Evolutionary conservation across 2,113 vertebrate genomes (phyloP), one percentile per base, ranked within the genome.

Genomic region (Carettochelys insculpta): DNA sequence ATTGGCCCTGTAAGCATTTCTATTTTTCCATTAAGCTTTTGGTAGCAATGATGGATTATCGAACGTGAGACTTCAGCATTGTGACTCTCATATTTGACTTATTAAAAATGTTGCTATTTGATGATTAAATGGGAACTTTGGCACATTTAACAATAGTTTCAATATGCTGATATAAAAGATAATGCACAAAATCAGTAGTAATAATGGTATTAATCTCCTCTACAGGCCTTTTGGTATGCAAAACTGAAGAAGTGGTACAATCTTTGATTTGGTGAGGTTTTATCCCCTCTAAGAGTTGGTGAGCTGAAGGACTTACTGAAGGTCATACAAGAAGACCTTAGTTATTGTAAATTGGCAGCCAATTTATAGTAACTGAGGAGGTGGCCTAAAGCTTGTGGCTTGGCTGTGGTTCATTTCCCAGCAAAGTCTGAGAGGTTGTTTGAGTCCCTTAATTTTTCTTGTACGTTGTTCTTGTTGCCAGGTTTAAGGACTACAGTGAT

Each of bases 11-110:
- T 93, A 90, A 95, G 78, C 6, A 5, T 89, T 96, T 93, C 85
- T 93, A 90, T 92, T 65, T 93, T 88, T 83, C 94, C 85, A 87
- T 93, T 94, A 95, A 94, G 95, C 83, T 95, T 61, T 22, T 9
- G 47, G 71, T 93, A 94, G 90, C 54, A 14, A 0, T 95, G 85
- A 92, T 86, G 50, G 88, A 92, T 94, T 54, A 71, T 54, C 86
- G 87, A 83, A 90, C 92, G 78, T 88, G 80, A 2, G 48, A 17
- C 95, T 94, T 90, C 58, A 61, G 89, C 45, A 20, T 94, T 85
- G 89, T 11, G 85, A 54, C 92, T 38, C 89, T 95, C 38, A 50
- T 94, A 85, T 41, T 71, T 25, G 11, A 41, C 84, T 41, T 80
- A 80, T 73, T 94, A 52, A 94, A 95, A 90, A 85, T 95, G 92